Conservation (phyloP, 2,113 vertebrate species). For the Corythaeola cristata region DNA sequence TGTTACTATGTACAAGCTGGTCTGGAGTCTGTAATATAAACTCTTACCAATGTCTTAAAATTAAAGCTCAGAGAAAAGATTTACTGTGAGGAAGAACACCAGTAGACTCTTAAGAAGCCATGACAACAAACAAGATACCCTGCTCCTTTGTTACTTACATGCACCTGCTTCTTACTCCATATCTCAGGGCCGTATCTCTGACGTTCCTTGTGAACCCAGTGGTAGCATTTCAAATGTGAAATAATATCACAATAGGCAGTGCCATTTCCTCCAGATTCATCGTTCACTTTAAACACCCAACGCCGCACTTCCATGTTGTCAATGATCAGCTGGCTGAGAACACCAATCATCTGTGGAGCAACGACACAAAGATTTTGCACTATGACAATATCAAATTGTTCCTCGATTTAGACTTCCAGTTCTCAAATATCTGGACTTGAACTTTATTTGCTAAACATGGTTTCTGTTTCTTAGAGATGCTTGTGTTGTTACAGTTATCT, state of each 20-base stretch:
- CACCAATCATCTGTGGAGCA: slow-evolving; percentile 76
- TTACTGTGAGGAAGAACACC: background rate
- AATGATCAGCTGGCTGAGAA: slow-evolving; percentile 77
- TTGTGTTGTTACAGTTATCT: background rate
- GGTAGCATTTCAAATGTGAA: slow-evolving; percentile 73
- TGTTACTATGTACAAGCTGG: background rate
- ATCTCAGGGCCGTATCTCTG: slow-evolving; percentile 21
- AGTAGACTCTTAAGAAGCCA: accelerated
- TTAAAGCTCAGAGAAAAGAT: background rate
- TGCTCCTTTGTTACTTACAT: slow-evolving; percentile 67
- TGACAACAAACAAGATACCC: accelerated
- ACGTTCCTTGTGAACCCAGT: slow-evolving; percentile 72
- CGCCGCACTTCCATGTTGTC: slow-evolving; percentile 78
- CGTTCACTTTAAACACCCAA: slow-evolving; percentile 88
- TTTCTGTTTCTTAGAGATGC: background rate
- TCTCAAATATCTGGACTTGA: background rate
- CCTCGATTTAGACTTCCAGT: too few relatives aligned
- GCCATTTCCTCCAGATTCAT: slow-evolving; percentile 74
- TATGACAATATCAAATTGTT: too few relatives aligned
- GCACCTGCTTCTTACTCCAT: slow-evolving; percentile 78
- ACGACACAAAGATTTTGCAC: background rate
- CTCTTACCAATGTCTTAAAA: background rate
- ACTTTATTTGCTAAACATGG: accelerated
- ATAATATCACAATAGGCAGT: slow-evolving; percentile 84
- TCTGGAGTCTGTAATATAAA: background rate